phyloP scores from a whole-genome alignment of 2,888 invertebrate species.

The Miltochrista miniata region DNA sequence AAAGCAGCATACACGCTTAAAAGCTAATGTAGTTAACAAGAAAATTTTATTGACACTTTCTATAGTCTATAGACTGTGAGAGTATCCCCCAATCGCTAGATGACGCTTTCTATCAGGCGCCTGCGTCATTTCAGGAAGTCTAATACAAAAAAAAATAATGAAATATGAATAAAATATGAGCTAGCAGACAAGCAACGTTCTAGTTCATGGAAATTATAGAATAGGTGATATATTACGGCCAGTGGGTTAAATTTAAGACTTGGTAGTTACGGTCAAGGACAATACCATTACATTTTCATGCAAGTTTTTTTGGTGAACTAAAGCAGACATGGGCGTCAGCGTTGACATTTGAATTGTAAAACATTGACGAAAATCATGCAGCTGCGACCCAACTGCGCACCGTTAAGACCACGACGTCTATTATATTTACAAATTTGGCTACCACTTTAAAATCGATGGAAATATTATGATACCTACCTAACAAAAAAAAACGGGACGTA shows the following conservation, averaged over 20 bases:
- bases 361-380: conserved; percentile 67
- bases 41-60: no score
- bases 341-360: conserved; percentile 67
- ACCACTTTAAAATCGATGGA: no score
- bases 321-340: conserved; percentile 36
- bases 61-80: no score
- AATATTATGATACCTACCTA: no score
- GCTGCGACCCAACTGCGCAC: conserved; percentile 35
- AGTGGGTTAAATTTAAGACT: conserved; percentile 61
- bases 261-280: conserved; percentile 52
- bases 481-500: no score
- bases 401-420: no score
- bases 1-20: no score
- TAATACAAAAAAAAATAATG: no score
- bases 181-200: not conserved
- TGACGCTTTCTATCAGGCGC: no score
- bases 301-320: conserved; percentile 32
- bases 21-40: no score
- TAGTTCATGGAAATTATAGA: not conserved
- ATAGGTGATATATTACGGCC: conserved; percentile 44
- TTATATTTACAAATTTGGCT: conserved; percentile 67
- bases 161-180: not conserved
- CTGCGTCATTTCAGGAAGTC: no score
- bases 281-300: conserved; percentile 36
- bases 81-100: no score